phyloP scores from a whole-genome alignment of 2,888 invertebrate genomes.

The Scaeva pyrastri region DNA sequence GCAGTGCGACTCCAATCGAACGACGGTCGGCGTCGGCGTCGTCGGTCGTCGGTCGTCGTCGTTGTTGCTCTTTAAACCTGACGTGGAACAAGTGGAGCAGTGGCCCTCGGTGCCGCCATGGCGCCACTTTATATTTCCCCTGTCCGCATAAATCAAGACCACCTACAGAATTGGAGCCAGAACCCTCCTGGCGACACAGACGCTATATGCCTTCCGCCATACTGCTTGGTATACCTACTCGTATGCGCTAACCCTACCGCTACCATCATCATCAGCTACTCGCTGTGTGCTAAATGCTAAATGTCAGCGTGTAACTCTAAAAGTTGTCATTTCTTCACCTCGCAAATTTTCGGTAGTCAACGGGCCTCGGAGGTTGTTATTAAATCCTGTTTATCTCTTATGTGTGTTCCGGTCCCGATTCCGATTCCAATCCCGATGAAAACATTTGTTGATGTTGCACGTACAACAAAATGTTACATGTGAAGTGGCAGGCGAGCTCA shows the following conservation, averaged over 20 bases:
- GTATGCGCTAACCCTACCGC: no score
- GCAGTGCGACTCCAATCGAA: background rate
- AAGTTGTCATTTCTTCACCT: conserved; percentile 76
- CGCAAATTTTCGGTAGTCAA: conserved; percentile 73
- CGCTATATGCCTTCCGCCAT: background rate
- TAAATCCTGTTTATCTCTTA: conserved; percentile 58
- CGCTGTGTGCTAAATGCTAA: conserved; percentile 66
- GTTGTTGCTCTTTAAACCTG: conserved; percentile 47
- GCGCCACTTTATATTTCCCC: conserved; percentile 75
- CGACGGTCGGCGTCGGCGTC: background rate
- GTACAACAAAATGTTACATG: conserved; percentile 72
- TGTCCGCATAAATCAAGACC: conserved; percentile 76
- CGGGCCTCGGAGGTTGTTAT: conserved; percentile 42
- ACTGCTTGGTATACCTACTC: background rate
- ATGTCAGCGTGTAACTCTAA: conserved; percentile 73
- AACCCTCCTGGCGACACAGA: conserved; percentile 21
- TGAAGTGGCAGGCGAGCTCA: conserved; percentile 65
- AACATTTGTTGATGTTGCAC: conserved; percentile 75
- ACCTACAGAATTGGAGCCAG: conserved; percentile 64
- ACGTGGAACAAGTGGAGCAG: conserved; percentile 74
- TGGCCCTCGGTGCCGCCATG: conserved; percentile 68
- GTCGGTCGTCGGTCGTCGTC: background rate
- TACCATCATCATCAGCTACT: conserved; percentile 3
- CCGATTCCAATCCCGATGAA: conserved; percentile 34
- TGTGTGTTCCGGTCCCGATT: background rate